Evolutionary conservation across 2,888 invertebrate genomes (phyloP), one percentile per base, ranked within the genome.

Genomic region (Epicampocera succincta): DNA sequence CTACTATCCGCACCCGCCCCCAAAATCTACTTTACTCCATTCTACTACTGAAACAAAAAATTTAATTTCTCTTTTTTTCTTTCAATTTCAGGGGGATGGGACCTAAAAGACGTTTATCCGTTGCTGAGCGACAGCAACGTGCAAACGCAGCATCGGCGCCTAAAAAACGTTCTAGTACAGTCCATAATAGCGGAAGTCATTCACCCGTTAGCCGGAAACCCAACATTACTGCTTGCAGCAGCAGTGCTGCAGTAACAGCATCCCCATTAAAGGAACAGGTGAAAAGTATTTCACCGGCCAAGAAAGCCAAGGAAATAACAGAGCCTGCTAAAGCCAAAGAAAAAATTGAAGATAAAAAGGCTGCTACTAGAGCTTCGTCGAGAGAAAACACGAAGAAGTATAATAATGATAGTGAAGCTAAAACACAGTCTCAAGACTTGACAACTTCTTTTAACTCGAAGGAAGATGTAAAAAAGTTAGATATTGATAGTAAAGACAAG

Each of bases 31-130:
- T n/a, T n/a, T n/a, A n/a, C n/a, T n/a, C n/a, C n/a, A n/a, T n/a
- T n/a, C n/a, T n/a, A n/a, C n/a, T n/a, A n/a, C n/a, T n/a, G n/a
- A n/a, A n/a, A n/a, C n/a, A n/a, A n/a, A n/a, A 19, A 42, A 42
- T 42, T 33, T 9, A 33, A 9, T 33, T 33, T 33, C 29, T 29
- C 29, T 9, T 8, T 74, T 21, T 74, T 58, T 9, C 66, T 76
- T 56, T 50, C 13, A 11, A 13, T 46, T 63, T 84, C 71, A 87
- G 86, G 85, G 85, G 80, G 68, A 90, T 90, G 90, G 90, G 90
- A 85, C 88, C 90, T 73, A 90, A 90, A 84, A 90, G 90, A 84
- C 89, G 90, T 74, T 86, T 87, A 84, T 81, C 86, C 68, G 89
- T 87, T 76, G 89, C 88, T 42, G 90, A 90, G 84, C 89, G 90